These are phyloP conservation scores for Enteromius anoplus DNA, from an alignment of 2,797 vertebrate species.

Conservation along the genomic window DNA sequence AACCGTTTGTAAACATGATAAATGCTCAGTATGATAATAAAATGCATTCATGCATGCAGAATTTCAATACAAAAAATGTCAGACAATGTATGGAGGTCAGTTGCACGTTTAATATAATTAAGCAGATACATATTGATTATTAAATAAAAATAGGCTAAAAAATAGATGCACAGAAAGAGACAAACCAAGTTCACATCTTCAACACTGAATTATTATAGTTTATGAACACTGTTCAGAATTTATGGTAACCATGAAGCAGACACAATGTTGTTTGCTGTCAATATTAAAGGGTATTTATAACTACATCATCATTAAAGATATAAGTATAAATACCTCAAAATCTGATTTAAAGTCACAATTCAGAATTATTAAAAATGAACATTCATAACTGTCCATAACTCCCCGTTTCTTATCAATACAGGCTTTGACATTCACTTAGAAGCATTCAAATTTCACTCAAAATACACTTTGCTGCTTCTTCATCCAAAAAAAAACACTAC, in stretches of 20 bases:
- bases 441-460: neutral
- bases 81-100: conserved; percentile 54
- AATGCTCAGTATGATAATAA: neutral
- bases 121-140: conserved; percentile 71
- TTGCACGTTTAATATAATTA: conserved; percentile 77
- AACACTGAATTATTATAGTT: conserved; percentile 70
- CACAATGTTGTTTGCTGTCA: conserved; percentile 3
- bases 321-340: conserved; percentile 19
- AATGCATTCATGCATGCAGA: neutral
- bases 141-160: conserved; percentile 73
- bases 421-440: neutral
- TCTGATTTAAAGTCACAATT: conserved; percentile 12
- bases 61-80: neutral
- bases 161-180: conserved; percentile 71
- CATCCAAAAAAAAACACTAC: neutral
- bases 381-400: conserved; percentile 25
- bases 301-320: conserved; percentile 29
- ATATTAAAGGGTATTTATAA: conserved; percentile 2
- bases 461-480: neutral
- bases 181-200: conserved; percentile 66
- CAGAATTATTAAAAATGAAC: conserved; percentile 18
- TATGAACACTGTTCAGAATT: conserved; percentile 30
- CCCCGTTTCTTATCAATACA: neutral
- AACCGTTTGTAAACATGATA: neutral
- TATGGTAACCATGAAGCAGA: conserved; percentile 23